Percentiles rank a stretch among this genome's conserved stretches.
These are phyloP conservation scores for Lasioglossum marginatum DNA, from an alignment of 2,888 invertebrate genomes.

Conservation along the genomic window DNA sequence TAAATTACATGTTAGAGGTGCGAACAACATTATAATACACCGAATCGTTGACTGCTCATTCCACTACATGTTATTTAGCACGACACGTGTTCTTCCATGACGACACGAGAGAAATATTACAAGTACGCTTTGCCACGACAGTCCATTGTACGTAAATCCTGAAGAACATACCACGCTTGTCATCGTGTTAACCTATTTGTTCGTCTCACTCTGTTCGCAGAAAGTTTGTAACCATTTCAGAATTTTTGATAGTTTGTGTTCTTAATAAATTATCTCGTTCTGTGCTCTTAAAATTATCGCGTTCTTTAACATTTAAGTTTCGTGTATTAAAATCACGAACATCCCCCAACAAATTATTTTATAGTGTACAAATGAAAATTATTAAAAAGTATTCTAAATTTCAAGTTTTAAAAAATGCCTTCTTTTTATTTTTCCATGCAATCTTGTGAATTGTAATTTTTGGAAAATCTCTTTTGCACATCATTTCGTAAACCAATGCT, in stretches of 20 bases:
- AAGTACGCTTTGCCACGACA: neutral
- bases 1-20: neutral
- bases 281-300: too few species aligned
- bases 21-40: constrained; percentile 1
- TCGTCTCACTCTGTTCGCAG: neutral
- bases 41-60: neutral
- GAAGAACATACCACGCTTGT: constrained; percentile 7
- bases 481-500: too few species aligned
- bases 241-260: neutral
- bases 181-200: constrained; percentile 9
- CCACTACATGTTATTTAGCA: neutral
- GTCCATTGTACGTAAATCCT: constrained; percentile 44
- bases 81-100: constrained; percentile 8
- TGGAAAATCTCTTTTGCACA: too few species aligned
- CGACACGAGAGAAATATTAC: constrained; percentile 6
- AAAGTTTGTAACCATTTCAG: neutral
- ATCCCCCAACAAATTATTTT: neutral
- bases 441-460: too few species aligned
- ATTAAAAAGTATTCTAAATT: too few species aligned
- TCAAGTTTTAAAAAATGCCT: too few species aligned
- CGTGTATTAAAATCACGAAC: neutral
- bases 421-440: too few species aligned
- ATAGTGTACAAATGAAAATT: neutral
- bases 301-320: neutral
- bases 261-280: too few species aligned